Conservation (phyloP, 2,113 vertebrate genomes). For the Corvus hawaiiensis region DNA sequence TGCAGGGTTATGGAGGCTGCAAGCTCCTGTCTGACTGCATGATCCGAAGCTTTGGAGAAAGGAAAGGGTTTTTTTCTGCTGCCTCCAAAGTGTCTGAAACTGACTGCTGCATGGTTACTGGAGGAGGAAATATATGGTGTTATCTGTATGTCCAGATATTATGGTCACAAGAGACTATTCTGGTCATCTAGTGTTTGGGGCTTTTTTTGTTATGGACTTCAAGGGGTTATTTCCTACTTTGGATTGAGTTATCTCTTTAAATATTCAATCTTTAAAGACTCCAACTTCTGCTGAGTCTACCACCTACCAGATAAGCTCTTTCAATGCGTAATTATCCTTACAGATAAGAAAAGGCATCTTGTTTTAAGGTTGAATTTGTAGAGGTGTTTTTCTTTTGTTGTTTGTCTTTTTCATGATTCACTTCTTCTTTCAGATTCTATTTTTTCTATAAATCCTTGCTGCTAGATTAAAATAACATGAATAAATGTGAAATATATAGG, state of each 20-base stretch:
- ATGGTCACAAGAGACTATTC: background rate
- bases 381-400: background rate
- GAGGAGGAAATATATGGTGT: background rate
- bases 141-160: background rate
- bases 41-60: background rate
- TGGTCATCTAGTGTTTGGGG: background rate
- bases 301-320: constrained; percentile 1
- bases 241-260: background rate
- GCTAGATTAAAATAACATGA: background rate
- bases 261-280: background rate
- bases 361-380: background rate
- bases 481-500: background rate
- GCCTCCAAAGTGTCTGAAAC: background rate
- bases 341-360: background rate
- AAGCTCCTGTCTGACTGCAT: background rate
- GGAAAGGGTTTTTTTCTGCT: background rate
- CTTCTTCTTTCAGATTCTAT: background rate
- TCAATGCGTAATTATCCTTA: background rate
- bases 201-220: background rate
- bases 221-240: background rate
- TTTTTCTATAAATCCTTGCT: background rate
- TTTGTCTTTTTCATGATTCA: background rate
- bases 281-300: background rate
- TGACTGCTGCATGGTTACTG: background rate
- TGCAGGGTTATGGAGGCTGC: accelerated